These are phyloP conservation scores for Trissolcus brochymenae DNA, from an alignment of 2,888 invertebrate species.

Conservation along the genomic window DNA sequence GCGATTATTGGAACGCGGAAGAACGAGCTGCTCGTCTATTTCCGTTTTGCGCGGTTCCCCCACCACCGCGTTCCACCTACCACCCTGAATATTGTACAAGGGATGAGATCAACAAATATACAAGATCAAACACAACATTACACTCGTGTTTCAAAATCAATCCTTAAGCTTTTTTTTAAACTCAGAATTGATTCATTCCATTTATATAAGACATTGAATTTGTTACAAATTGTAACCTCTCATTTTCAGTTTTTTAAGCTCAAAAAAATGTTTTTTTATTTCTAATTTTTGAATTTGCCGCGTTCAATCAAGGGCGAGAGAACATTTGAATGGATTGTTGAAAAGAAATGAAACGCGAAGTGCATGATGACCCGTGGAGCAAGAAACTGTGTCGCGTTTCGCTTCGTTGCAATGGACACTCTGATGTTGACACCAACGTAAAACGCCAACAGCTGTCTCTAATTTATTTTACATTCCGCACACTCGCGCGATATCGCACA, in stretches of 20 bases:
- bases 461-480: slow-evolving; percentile 74
- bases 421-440: slow-evolving; percentile 65
- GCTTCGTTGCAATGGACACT: slow-evolving; percentile 60
- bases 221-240: too few species aligned
- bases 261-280: too few species aligned
- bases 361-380: slow-evolving; percentile 31
- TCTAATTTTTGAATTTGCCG: not conserved
- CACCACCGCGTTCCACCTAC: slow-evolving; percentile 46
- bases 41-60: slow-evolving; percentile 66
- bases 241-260: too few species aligned
- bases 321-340: too few species aligned
- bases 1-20: slow-evolving; percentile 70
- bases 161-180: not conserved
- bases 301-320: too few species aligned
- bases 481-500: slow-evolving; percentile 53
- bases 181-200: too few species aligned
- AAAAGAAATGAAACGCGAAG: too few species aligned
- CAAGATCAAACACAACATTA: slow-evolving; percentile 37
- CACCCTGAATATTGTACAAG: slow-evolving; percentile 44
- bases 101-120: slow-evolving; percentile 45
- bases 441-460: slow-evolving; percentile 72
- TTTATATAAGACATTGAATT: too few species aligned
- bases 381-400: slow-evolving; percentile 52
- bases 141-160: slow-evolving; percentile 13
- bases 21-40: slow-evolving; percentile 67